Evolutionary conservation across 2,113 vertebrate species (phyloP), one percentile per base, ranked within the genome.

Genomic region (Rhynchomys soricoides): DNA sequence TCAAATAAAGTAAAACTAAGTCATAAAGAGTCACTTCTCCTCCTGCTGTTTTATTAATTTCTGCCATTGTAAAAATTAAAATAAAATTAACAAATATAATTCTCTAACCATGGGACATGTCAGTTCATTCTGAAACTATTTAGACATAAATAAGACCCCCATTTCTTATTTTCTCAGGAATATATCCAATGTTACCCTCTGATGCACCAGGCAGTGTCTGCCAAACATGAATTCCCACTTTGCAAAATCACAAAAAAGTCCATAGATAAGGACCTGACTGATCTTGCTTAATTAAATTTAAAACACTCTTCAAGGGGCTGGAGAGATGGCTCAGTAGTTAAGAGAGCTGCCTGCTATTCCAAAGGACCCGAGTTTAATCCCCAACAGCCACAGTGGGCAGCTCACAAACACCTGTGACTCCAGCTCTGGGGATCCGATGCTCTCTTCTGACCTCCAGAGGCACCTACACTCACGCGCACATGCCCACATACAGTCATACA

Each of bases 51-150:
- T 86, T 93, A 94, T 70, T 81, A 55, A 94, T 75, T 87, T 90
- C n/a, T 86, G 1, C 92, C 48, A 95, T 82, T 73, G n/a, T 45
- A 90, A 94, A 96, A 43, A 85, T 74, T 78, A 70, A 86, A 88
- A 85, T 9, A 78, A 90, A 74, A 57, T 40, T 52, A 94, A 74
- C 21, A 93, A 89, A 81, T 4, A 16, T 40, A 90, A 89, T 62
- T 78, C n/a, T 52, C 66, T 92, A 95, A 57, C 83, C 78, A 85
- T 66, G 37, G 29, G 91, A 40, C 40, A 93, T 73, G 24, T 95
- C 78, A 89, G 26, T 19, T 86, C 71, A 71, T 82, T 15, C 37
- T 96, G 75, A 95, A 89, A 81, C 83, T 74, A 91, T 57, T 89
- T 52, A 94, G 26, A 22, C 45, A 86, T 78, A 94, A 79, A 0